Evolutionary conservation across 1,140 invertebrate species (phyloP).

Genomic region (Andricus grossulariae): DNA sequence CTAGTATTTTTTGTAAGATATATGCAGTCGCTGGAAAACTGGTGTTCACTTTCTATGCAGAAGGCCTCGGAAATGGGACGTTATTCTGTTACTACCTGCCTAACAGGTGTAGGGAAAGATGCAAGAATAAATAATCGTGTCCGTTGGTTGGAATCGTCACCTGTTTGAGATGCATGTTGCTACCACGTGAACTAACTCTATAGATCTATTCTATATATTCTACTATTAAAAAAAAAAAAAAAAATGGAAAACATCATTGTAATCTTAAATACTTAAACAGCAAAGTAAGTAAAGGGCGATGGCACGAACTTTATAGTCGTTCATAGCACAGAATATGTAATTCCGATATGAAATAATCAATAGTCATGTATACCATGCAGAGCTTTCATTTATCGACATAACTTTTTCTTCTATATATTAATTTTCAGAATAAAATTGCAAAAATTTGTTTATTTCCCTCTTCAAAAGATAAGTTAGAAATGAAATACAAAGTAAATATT

Average conservation of each 20-base stretch:
- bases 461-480: too few relatives aligned
- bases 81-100: slow-evolving; percentile 23
- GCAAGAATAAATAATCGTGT: slow-evolving; percentile 15
- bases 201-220: not conserved
- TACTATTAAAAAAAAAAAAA: not conserved
- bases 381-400: slow-evolving; percentile 5
- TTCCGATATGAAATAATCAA: slow-evolving; percentile 16
- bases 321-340: not conserved
- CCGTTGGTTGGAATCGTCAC: slow-evolving; percentile 3
- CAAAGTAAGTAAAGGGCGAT: not conserved
- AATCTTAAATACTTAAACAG: not conserved
- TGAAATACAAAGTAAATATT: too few relatives aligned
- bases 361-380: not conserved
- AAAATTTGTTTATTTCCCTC: too few relatives aligned
- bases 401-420: not conserved
- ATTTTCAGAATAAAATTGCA: not conserved
- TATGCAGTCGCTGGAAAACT: not conserved
- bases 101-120: slow-evolving; percentile 27
- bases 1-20: not conserved
- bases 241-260: not conserved
- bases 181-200: not conserved
- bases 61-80: slow-evolving; percentile 9
- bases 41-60: not conserved
- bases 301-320: not conserved
- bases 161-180: not conserved